phyloP scores from a whole-genome alignment of 1,140 invertebrate species.

The Stratiolaelaps scimitus region DNA sequence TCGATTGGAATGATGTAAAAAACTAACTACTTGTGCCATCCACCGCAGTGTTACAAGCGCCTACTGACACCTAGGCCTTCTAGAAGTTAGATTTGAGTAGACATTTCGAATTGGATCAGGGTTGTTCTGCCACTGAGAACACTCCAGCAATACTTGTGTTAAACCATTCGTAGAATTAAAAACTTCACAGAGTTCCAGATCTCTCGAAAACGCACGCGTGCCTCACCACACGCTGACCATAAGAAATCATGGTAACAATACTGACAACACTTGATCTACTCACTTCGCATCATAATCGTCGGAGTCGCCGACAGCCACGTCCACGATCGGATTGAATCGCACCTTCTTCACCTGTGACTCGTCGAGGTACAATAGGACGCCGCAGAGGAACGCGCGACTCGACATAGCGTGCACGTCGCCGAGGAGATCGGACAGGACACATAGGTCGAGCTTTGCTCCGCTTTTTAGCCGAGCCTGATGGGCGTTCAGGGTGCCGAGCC shows the following conservation, averaged over 20 bases:
- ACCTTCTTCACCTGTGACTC: not conserved
- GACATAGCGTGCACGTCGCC: not conserved
- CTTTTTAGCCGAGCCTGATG: slow-evolving; percentile 18
- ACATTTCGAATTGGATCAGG: no score
- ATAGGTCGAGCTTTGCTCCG: slow-evolving; percentile 9
- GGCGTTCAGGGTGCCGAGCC: not conserved
- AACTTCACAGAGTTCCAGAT: no score
- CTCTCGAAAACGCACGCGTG: not conserved
- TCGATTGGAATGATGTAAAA: no score
- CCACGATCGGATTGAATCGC: slow-evolving; percentile 17
- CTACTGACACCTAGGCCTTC: no score
- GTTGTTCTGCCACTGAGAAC: no score
- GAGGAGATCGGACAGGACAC: slow-evolving; percentile 3
- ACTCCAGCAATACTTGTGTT: no score
- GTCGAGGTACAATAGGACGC: slow-evolving; percentile 1
- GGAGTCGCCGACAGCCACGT: not conserved
- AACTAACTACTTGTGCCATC: no score
- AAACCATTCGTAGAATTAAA: no score
- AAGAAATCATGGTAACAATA: not conserved
- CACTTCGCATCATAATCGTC: not conserved
- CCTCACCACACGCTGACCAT: not conserved
- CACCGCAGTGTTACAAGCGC: no score
- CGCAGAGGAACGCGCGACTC: slow-evolving; percentile 19
- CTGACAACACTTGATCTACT: not conserved
- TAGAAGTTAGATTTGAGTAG: no score